Evolutionary conservation across 1,140 invertebrate species (phyloP), one percentile per base, ranked within the genome.

Genomic region (Aphaenogaster ashmeadi): DNA sequence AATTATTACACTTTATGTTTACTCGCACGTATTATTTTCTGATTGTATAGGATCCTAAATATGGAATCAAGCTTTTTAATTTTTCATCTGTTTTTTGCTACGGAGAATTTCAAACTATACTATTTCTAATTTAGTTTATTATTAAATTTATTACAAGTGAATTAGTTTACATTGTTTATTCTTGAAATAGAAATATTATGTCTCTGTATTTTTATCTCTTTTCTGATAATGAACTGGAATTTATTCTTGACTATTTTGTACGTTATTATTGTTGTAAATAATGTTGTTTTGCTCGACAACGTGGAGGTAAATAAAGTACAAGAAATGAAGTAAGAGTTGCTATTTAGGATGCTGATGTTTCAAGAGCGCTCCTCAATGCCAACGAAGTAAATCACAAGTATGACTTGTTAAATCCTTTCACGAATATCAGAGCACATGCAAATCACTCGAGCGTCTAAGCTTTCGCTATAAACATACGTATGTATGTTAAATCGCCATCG

Each of bases 301-400:
- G 9, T n/a, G 15, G 9, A 58, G 27, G 3, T 15, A 77, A 77
- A 47, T 60, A 4, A 78, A 80, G 36, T 60, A 74, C 60, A 18
- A 60, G 21, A 58, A 83, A 60, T 60, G 38, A 21, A 84, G 2
- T 36, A 74, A 72, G 27, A 50, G 41, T 72, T 58, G 67, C 41
- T 74, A 62, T 41, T 60, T 36, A 56, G 27, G 33, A 58, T 41
- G 33, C 67, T 38, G 52, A 83, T 33, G 41, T 83, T 83, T 83
- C 54, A 60, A 74, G 54, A 47, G 44, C 67, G 54, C 18, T 7
- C 21, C 50, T 62, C 50, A 62, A 50, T 74, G 44, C 33, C 13
- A 47, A 18, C 33, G 67, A 60, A 84, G 75, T 84, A 84, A 84
- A 84, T 75, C 54, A 74, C 27, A 38, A 36, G 13, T 54, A 80